Evolutionary conservation across 1,140 invertebrate species (phyloP).

Genomic region (Thalassaphorura encarpata): DNA sequence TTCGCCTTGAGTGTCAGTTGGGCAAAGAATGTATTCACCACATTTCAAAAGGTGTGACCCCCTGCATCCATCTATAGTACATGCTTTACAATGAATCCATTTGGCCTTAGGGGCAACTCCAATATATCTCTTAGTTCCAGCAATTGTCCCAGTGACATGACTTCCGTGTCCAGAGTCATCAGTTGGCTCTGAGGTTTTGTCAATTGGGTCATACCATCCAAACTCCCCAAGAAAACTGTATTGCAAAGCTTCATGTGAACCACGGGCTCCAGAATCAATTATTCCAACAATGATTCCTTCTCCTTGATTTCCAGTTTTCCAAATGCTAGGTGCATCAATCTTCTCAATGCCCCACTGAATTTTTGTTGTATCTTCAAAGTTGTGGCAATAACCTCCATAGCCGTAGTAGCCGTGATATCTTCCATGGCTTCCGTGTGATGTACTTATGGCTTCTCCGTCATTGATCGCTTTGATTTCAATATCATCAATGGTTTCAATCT

Average conservation of each 20-base stretch:
- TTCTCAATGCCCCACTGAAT: slow-evolving; percentile 2
- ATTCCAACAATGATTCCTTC: slow-evolving; percentile 1
- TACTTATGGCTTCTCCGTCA: not conserved
- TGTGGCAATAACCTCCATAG: not conserved
- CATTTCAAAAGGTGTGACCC: slow-evolving; percentile 9
- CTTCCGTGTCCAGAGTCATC: slow-evolving; percentile 7
- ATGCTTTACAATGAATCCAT: slow-evolving; percentile 17
- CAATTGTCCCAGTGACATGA: slow-evolving; percentile 4
- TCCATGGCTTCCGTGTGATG: not conserved
- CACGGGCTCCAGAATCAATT: slow-evolving; percentile 8
- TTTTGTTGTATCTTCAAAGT: not conserved
- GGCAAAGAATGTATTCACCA: slow-evolving; percentile 19
- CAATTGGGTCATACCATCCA: slow-evolving; percentile 2
- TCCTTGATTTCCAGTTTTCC: not conserved
- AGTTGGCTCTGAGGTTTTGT: not conserved
- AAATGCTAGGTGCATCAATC: not conserved
- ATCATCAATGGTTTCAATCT: too few species aligned
- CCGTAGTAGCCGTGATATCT: not conserved
- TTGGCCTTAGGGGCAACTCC: slow-evolving; percentile 11
- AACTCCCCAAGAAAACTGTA: not conserved
- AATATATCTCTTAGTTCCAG: slow-evolving; percentile 1
- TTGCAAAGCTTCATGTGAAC: slow-evolving; percentile 3
- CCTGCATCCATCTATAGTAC: not conserved
- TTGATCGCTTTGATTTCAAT: not conserved
- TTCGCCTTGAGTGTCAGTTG: slow-evolving; percentile 5